These are phyloP conservation scores for Corapipo altera DNA, from an alignment of 2,113 vertebrate species.

Conservation along the genomic window DNA sequence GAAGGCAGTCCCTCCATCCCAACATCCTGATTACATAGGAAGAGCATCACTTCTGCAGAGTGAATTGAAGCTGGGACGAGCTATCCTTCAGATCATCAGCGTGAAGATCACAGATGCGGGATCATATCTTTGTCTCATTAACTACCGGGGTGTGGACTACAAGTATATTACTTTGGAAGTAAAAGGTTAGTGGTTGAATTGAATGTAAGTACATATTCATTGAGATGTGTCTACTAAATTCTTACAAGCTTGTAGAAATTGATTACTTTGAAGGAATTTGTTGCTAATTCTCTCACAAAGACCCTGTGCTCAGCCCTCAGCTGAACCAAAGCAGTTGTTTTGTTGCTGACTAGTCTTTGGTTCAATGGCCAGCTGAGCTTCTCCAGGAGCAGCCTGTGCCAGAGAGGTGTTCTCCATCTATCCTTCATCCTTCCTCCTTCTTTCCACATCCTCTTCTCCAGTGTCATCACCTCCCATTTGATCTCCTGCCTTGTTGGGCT, in stretches of 20 bases:
- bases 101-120: conserved; percentile 80
- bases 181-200: conserved; percentile 73
- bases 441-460: not conserved
- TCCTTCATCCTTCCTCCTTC: not conserved
- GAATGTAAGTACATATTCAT: not conserved
- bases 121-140: conserved; percentile 79
- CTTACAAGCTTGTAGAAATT: not conserved
- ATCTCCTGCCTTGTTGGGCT: not conserved
- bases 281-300: not conserved
- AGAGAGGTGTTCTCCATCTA: not conserved
- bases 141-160: conserved; percentile 75
- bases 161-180: conserved; percentile 80
- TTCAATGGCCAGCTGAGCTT: not conserved
- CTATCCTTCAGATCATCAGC: conserved; percentile 72
- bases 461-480: not conserved
- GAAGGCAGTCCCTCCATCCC: not conserved
- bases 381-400: not conserved
- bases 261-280: not conserved
- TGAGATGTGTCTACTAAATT: not conserved
- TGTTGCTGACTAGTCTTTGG: not conserved
- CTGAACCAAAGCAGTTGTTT: not conserved
- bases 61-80: conserved; percentile 71
- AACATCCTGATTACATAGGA: conserved; percentile 33
- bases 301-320: not conserved
- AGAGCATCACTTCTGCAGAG: conserved; percentile 70